A percentile compares a stretch with the other conserved stretches of the same genome.
Evolutionary conservation across 2,113 vertebrate species (phyloP).

Genomic region (Octodon degus): DNA sequence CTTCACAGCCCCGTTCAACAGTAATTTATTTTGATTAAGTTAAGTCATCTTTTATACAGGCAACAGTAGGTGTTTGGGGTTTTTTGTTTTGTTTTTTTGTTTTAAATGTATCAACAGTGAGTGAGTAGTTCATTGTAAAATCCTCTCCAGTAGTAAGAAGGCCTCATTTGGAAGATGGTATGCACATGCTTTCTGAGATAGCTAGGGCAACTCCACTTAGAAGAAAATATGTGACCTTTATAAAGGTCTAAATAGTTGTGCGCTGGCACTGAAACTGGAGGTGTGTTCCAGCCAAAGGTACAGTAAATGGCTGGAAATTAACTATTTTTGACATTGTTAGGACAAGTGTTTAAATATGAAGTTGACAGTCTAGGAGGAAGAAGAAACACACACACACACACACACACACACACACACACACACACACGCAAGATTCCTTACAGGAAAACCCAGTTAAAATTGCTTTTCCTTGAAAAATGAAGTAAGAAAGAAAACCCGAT

Average conservation of each 20-base stretch:
- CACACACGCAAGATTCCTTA: conserved; percentile 69
- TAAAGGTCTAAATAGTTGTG: conserved; percentile 80
- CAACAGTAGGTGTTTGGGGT: too few relatives aligned
- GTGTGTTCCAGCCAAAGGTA: conserved; percentile 68
- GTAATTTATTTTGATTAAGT: neutral
- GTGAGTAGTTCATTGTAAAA: neutral
- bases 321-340: conserved; percentile 74
- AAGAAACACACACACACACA: conserved; percentile 50
- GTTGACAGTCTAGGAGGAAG: conserved; percentile 70
- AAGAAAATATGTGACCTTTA: conserved; percentile 81
- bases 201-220: conserved; percentile 72
- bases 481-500: neutral
- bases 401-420: conserved; percentile 52
- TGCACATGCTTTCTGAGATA: conserved; percentile 68
- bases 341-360: conserved; percentile 73
- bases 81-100: neutral
- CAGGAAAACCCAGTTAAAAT: conserved; percentile 32
- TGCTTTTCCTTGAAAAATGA: neutral
- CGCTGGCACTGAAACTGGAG: conserved; percentile 68
- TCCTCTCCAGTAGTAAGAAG: neutral
- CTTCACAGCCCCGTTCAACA: neutral
- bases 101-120: neutral
- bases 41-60: neutral
- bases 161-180: conserved; percentile 67
- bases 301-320: conserved; percentile 78